phyloP scores from a whole-genome alignment of 2,113 vertebrate species.

The Rhynchomys soricoides region DNA sequence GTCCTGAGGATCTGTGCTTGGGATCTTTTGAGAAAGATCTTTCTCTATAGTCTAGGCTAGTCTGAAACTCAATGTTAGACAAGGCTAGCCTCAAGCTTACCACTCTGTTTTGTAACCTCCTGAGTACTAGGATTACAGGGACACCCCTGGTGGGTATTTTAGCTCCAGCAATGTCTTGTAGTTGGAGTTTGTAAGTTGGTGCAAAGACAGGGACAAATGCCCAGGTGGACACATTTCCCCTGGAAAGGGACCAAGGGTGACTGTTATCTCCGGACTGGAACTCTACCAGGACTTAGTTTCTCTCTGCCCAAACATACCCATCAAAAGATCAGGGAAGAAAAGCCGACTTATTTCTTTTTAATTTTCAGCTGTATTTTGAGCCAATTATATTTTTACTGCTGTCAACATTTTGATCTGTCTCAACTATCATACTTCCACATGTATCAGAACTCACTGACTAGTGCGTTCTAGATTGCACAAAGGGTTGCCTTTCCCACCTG shows the following conservation, averaged over 20 bases:
- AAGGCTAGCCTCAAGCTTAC: neutral
- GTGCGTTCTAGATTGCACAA: neutral
- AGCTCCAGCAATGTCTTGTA: neutral
- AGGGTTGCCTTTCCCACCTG: neutral
- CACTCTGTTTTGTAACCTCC: neutral
- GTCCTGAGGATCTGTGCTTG: neutral
- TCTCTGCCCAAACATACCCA: too few relatives aligned
- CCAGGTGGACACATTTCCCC: accelerated
- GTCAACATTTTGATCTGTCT: accelerated
- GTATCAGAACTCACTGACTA: neutral
- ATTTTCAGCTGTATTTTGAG: neutral
- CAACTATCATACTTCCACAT: neutral
- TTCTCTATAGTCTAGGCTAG: neutral
- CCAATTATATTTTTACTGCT: too few relatives aligned
- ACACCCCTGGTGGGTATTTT: too few relatives aligned
- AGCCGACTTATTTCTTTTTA: neutral
- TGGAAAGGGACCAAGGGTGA: neutral
- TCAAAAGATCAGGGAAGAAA: neutral
- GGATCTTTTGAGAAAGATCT: neutral
- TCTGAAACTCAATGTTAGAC: neutral
- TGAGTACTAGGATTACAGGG: neutral
- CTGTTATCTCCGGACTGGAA: neutral
- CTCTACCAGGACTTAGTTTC: neutral
- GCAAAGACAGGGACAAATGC: accelerated
- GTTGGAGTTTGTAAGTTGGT: accelerated